phyloP scores from a whole-genome alignment of 2,888 invertebrate species.

The Philonicus albiceps region DNA sequence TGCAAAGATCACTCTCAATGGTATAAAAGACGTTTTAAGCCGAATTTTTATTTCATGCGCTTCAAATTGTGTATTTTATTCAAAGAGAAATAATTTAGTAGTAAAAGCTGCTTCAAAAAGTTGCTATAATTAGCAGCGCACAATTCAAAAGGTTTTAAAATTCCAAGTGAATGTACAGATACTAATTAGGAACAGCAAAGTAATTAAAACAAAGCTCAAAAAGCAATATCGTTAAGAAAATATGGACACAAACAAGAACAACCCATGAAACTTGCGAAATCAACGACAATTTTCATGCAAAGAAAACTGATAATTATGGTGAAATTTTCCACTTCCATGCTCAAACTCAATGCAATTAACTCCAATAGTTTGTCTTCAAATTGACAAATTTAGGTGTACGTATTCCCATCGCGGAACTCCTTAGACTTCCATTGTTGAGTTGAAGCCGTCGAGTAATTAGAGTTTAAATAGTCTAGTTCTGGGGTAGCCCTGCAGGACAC shows the following conservation, averaged over 20 bases:
- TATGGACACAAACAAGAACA: not conserved
- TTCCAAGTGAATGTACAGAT: not conserved
- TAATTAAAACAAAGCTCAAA: not conserved
- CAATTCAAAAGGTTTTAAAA: not conserved
- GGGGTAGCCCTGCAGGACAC: not conserved
- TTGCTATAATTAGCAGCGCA: too few species aligned
- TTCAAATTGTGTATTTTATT: too few species aligned
- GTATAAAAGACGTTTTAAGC: too few species aligned
- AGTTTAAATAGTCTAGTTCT: slow-evolving; percentile 2
- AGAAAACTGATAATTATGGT: not conserved
- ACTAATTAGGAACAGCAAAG: not conserved
- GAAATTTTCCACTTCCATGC: not conserved
- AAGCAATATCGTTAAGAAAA: not conserved
- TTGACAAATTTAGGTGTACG: not conserved
- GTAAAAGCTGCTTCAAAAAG: too few species aligned
- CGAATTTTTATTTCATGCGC: too few species aligned
- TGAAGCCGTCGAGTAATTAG: not conserved
- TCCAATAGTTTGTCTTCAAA: not conserved
- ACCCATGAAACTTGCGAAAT: not conserved
- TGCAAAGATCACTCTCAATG: too few species aligned
- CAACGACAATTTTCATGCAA: not conserved
- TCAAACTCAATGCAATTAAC: not conserved
- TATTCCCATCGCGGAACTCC: not conserved
- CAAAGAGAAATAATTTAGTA: too few species aligned
- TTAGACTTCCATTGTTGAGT: not conserved